Conservation (phyloP, 2,888 invertebrate species). For the Mermis nigrescens region DNA sequence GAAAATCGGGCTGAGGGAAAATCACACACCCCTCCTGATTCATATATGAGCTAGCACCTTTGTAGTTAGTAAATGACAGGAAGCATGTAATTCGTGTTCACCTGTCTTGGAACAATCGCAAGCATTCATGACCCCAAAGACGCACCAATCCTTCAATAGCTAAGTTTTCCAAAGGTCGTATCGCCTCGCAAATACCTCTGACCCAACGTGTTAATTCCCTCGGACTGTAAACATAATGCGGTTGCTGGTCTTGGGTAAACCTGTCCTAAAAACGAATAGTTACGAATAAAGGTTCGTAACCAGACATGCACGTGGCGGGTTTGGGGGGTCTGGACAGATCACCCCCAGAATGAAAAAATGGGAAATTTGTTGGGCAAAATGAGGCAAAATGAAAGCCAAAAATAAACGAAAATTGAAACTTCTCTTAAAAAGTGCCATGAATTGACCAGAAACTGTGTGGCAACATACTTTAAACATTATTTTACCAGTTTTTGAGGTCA, state of each 20-base stretch:
- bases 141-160: constrained; percentile 81
- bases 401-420: too few species aligned
- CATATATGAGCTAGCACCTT: too few species aligned
- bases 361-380: too few species aligned
- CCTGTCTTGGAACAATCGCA: constrained; percentile 71
- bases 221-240: constrained; percentile 97
- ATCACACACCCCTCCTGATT: too few species aligned
- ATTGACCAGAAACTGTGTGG: too few species aligned
- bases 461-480: too few species aligned
- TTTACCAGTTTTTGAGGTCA: too few species aligned
- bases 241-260: constrained; percentile 99
- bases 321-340: too few species aligned
- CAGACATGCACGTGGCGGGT: neutral
- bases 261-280: constrained; percentile 44
- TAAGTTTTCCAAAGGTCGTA: constrained; percentile 72
- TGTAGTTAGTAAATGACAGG: too few species aligned
- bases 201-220: constrained; percentile 97
- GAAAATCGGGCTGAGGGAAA: too few species aligned
- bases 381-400: neutral
- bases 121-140: constrained; percentile 97
- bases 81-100: too few species aligned
- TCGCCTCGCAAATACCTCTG: constrained; percentile 93
- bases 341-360: neutral
- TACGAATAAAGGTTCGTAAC: neutral
- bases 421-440: too few species aligned